phyloP scores from a whole-genome alignment of 2,888 invertebrate genomes.

The Tromatobia lineatoria region DNA sequence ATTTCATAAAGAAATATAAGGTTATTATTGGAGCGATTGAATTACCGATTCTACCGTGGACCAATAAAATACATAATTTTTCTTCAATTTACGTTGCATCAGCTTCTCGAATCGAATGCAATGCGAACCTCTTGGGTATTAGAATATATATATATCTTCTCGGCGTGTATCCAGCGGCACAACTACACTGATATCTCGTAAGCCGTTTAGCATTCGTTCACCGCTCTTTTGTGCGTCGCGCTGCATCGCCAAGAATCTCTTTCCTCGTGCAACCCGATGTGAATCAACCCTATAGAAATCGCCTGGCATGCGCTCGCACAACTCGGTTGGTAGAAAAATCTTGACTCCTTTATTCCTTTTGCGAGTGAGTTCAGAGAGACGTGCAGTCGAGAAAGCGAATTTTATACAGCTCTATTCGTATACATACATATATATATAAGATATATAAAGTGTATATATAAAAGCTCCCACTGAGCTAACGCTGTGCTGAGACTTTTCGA shows the following conservation, averaged over 20 bases:
- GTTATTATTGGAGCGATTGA: neutral
- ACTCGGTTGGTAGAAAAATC: conserved; percentile 30
- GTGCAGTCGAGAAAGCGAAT: conserved; percentile 37
- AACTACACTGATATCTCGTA: conserved; percentile 38
- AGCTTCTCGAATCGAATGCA: neutral
- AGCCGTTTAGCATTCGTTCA: conserved; percentile 56
- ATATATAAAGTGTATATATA: neutral
- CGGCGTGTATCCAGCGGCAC: neutral
- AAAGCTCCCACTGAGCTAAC: neutral
- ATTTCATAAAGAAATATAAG: neutral
- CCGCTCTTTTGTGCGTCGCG: conserved; percentile 47
- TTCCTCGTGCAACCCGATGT: conserved; percentile 13
- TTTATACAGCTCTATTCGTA: neutral
- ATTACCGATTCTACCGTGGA: neutral
- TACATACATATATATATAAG: neutral
- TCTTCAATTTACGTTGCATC: conserved; percentile 23
- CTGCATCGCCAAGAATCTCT: conserved; percentile 33
- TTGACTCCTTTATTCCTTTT: conserved; percentile 51
- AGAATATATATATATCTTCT: neutral
- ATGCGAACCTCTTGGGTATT: neutral
- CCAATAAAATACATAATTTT: conserved; percentile 24
- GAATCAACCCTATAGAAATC: conserved; percentile 35
- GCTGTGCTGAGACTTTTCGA: conserved; percentile 38
- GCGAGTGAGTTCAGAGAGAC: conserved; percentile 5
- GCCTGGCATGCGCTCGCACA: neutral